Base-by-base conservation (phyloP, 2,797 vertebrate species). In the Tokudaia tokunoshimensis region DNA sequence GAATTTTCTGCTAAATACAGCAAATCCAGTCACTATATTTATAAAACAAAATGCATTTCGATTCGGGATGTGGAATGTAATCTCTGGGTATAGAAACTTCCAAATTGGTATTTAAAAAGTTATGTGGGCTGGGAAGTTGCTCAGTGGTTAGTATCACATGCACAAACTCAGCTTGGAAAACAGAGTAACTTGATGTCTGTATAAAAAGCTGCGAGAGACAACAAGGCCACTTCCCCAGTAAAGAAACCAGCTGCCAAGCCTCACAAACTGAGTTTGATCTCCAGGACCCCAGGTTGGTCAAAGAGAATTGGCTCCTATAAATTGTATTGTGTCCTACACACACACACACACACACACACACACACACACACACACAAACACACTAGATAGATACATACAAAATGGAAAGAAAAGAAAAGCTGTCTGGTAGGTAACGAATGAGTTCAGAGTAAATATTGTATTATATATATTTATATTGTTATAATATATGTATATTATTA, bases 11-110 rank as follows among this genome's bases (percentile, higher is more conserved):
- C 96, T 94, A 96, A 98, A 98, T 97, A 96, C 91, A 67, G 95
- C 95, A 94, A 95, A 96, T 92, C 86, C 20, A 97, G 94, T 97
- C 91, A 10, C 96, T 97, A 94, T 95, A 95, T 92, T 98, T 89
- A 92, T 90, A 96, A 91, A 79, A 93, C 91, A 97, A 96, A 89
- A 92, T 92, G 89, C 85, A 82, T 94, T 95, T 95, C 59, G 80
- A 96, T 96, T 94, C 89, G 94, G 94, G 96, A 95, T 93, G 92
- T 96, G 37, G 86, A 97, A 92, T 87, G 20, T 20, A 91, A 67
- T 97, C 63, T 57, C 93, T 74, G 85, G 76, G 7, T 86, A 31
- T 80, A 34, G 70, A 6, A 37, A 93, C 94, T 84, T 94, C 87
- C 83, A 97, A 95, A 84, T 97, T 83, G 95, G 92, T 89, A 94